Evolutionary conservation across 2,888 invertebrate species (phyloP).

Genomic region (Dione vanillae): DNA sequence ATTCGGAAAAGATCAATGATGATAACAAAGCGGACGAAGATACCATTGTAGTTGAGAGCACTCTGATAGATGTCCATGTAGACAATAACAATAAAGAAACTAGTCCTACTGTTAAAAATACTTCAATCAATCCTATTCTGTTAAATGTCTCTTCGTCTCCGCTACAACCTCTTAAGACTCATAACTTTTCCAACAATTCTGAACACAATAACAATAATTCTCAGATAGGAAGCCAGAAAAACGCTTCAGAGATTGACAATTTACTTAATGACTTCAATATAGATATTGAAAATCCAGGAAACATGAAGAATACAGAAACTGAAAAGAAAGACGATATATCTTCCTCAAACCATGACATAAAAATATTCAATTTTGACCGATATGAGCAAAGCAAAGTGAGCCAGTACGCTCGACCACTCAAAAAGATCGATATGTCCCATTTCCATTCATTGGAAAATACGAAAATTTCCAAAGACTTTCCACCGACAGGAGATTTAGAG

Average conservation of each 20-base stretch:
- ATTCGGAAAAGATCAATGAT: constrained; percentile 65
- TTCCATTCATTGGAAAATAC: constrained; percentile 78
- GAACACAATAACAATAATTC: constrained; percentile 76
- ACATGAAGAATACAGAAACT: constrained; percentile 54
- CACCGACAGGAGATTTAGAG: constrained; percentile 63
- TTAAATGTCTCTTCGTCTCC: constrained; percentile 79
- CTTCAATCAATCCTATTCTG: constrained; percentile 72
- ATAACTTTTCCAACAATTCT: constrained; percentile 73
- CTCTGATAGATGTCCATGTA: constrained; percentile 77
- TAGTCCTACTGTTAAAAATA: constrained; percentile 58
- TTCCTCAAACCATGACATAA: constrained; percentile 68
- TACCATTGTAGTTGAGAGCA: constrained; percentile 74
- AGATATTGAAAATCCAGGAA: constrained; percentile 60
- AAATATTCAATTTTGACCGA: constrained; percentile 82
- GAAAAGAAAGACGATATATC: constrained; percentile 56
- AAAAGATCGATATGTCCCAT: constrained; percentile 79
- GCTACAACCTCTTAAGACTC: constrained; percentile 77
- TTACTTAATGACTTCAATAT: constrained; percentile 71
- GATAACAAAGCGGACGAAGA: constrained; percentile 62
- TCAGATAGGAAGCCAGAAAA: constrained; percentile 69
- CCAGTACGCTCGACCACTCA: constrained; percentile 68
- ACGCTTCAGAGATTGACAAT: constrained; percentile 69
- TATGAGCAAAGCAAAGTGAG: constrained; percentile 77
- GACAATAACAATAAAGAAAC: constrained; percentile 74
- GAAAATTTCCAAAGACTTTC: constrained; percentile 77